phyloP scores from a whole-genome alignment of 2,888 invertebrate genomes.

The Sarcophaga carnaria region DNA sequence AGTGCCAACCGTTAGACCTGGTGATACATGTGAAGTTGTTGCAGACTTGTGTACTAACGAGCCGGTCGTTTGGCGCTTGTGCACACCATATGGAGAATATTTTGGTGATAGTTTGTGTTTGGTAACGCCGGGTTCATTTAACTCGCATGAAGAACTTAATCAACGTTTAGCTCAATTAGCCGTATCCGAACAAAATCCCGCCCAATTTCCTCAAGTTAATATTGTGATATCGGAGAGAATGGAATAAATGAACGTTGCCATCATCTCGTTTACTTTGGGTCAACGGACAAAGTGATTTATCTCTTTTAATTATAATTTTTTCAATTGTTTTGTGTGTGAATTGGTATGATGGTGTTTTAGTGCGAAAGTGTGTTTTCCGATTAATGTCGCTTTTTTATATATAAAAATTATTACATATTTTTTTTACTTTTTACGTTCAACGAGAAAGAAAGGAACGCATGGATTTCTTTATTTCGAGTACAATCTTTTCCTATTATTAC shows the following conservation, averaged over 20 bases:
- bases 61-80: constrained; percentile 93
- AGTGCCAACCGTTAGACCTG: constrained; percentile 87
- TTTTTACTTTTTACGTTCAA: constrained; percentile 3
- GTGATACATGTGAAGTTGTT: constrained; percentile 89
- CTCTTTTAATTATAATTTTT: constrained; percentile 8
- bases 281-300: constrained; percentile 38
- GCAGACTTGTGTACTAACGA: constrained; percentile 91
- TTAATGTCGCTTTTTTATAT: constrained; percentile 37
- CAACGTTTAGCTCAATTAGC: constrained; percentile 81
- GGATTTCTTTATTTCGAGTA: constrained; percentile 14
- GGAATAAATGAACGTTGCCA: constrained; percentile 75
- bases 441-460: background rate
- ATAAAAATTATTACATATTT: constrained; percentile 21
- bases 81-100: constrained; percentile 92
- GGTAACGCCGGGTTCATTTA: constrained; percentile 76
- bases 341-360: constrained; percentile 45
- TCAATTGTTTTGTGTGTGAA: constrained; percentile 48
- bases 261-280: constrained; percentile 38
- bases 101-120: constrained; percentile 90
- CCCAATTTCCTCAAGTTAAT: constrained; percentile 81
- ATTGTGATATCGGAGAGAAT: constrained; percentile 81
- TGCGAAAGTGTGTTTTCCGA: constrained; percentile 43
- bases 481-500: constrained; percentile 3
- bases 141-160: constrained; percentile 79
- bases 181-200: constrained; percentile 78